Conservation (phyloP, 30 jellyfish, hydroid and myxozoan species). For the Hydractinia symbiolongicarpus region DNA sequence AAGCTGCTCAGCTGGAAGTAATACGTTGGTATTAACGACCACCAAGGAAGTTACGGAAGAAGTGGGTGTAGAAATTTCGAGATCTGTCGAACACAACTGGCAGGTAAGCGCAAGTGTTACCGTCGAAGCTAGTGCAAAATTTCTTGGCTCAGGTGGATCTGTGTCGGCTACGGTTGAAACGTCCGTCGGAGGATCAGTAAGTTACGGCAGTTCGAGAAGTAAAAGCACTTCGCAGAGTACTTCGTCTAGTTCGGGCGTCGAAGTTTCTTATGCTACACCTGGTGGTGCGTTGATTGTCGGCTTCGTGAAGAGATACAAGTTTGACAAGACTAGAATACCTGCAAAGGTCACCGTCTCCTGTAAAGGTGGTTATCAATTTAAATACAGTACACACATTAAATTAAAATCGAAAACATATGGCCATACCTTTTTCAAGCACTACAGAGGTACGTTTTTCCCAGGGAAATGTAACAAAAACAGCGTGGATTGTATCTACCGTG, state of each 20-base stretch:
- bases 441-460: neutral
- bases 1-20: neutral
- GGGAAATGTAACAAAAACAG: neutral
- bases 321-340: constrained; percentile 4
- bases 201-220: constrained; percentile 3
- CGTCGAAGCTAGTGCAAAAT: neutral
- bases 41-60: neutral
- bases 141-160: neutral
- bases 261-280: neutral
- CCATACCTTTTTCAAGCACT: neutral
- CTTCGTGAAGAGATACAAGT: constrained; percentile 12
- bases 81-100: neutral
- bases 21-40: neutral
- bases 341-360: constrained; percentile 5
- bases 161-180: neutral
- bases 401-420: neutral
- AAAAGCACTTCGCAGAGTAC: no score
- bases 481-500: no score
- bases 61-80: neutral
- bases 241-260: neutral
- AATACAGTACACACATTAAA: neutral
- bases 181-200: constrained; percentile 24
- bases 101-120: neutral
- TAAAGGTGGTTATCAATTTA: constrained; percentile 6
- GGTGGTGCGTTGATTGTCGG: constrained; percentile 33